phyloP scores from a whole-genome alignment of 2,797 vertebrate species.

The Myotis planiceps region DNA sequence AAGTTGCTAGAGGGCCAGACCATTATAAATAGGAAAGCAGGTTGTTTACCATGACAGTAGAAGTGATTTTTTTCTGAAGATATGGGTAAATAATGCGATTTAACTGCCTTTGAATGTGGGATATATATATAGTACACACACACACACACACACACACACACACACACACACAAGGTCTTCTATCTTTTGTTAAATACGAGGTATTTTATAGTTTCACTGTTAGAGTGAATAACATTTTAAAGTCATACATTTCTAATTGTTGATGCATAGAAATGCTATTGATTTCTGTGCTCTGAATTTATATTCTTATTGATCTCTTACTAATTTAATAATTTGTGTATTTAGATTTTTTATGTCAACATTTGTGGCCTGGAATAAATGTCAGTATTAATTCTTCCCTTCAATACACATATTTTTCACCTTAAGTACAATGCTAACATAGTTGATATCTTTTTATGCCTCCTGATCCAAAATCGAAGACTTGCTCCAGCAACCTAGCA shows the following conservation, averaged over 20 bases:
- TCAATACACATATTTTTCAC: background rate
- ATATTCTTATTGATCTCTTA: background rate
- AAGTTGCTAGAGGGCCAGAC: too few relatives aligned
- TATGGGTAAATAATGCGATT: too few relatives aligned
- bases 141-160: too few relatives aligned
- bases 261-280: background rate
- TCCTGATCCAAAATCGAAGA: background rate
- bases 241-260: background rate
- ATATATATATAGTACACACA: background rate
- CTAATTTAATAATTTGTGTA: background rate
- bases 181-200: background rate
- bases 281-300: background rate
- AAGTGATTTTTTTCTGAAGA: too few relatives aligned
- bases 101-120: too few relatives aligned
- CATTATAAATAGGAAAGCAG: too few relatives aligned
- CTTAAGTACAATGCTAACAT: background rate
- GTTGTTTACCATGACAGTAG: too few relatives aligned
- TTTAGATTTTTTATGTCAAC: conserved; percentile 24
- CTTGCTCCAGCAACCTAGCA: background rate
- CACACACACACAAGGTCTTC: background rate
- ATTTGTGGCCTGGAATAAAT: background rate
- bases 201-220: background rate
- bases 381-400: conserved; percentile 12
- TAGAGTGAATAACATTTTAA: background rate
- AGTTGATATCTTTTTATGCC: background rate